phyloP scores from a whole-genome alignment of 2,797 vertebrate species.

The Mus minutoides region DNA sequence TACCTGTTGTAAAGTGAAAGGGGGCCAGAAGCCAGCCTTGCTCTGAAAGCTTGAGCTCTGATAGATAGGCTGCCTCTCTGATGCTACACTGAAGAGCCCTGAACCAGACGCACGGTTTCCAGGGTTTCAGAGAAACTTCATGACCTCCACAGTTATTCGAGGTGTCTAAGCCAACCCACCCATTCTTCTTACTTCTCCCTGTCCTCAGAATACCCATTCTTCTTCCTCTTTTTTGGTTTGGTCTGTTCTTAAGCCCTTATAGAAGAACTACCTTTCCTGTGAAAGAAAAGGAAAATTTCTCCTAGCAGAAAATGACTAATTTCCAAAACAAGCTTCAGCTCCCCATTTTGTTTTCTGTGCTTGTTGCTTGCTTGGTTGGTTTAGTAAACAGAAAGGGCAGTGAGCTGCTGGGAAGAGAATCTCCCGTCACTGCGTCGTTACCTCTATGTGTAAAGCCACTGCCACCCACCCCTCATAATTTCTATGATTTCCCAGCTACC shows the following conservation, averaged over 20 bases:
- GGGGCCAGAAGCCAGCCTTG: neutral
- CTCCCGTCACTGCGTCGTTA: neutral
- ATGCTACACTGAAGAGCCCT: neutral
- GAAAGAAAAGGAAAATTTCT: neutral
- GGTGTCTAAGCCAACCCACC: neutral
- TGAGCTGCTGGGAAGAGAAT: slow-evolving; percentile 21
- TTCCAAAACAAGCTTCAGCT: neutral
- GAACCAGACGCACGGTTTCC: neutral
- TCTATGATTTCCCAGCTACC: neutral
- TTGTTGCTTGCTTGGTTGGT: neutral
- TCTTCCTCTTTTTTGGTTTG: neutral
- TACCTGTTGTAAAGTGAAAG: neutral
- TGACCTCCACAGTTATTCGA: neutral
- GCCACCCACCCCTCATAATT: neutral
- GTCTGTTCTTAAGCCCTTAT: neutral
- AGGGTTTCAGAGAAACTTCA: neutral
- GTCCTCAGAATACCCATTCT: neutral
- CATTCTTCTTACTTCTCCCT: neutral
- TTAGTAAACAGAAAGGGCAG: neutral
- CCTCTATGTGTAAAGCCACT: neutral
- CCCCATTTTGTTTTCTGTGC: neutral
- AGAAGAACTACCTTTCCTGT: slow-evolving; percentile 8
- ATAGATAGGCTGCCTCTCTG: neutral
- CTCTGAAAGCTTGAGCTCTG: neutral
- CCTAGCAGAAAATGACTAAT: neutral